These are phyloP conservation scores for Agriopis marginaria DNA, from an alignment of 2,888 invertebrate species.

Conservation along the genomic window DNA sequence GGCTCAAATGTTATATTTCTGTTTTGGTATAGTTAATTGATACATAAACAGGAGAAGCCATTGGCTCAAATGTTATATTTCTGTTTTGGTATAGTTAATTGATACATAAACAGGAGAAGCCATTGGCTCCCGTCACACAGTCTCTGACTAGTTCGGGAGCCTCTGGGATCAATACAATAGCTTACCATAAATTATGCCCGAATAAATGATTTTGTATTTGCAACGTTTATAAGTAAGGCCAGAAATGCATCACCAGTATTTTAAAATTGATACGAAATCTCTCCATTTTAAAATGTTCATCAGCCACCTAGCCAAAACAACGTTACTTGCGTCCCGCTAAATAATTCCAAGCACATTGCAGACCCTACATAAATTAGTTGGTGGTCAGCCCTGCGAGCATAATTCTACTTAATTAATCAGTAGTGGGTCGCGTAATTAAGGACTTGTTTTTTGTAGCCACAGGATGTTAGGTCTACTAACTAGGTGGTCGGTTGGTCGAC, in stretches of 20 bases:
- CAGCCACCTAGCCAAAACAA: slow-evolving; percentile 20
- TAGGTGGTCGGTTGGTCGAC: neutral
- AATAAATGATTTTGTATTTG: too few relatives aligned
- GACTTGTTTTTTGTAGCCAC: slow-evolving; percentile 36
- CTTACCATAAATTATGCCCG: too few relatives aligned
- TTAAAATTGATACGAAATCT: neutral
- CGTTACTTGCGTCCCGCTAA: slow-evolving; percentile 32
- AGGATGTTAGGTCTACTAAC: neutral
- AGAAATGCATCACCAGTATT: neutral
- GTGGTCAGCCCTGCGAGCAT: slow-evolving; percentile 43
- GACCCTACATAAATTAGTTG: slow-evolving; percentile 44
- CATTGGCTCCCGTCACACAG: too few relatives aligned
- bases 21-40: too few relatives aligned
- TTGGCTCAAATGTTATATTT: too few relatives aligned
- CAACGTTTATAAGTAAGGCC: too few relatives aligned
- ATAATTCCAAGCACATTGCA: slow-evolving; percentile 43
- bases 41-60: too few relatives aligned
- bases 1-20: too few relatives aligned
- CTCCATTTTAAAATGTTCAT: slow-evolving; percentile 17
- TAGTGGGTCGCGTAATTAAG: slow-evolving; percentile 41
- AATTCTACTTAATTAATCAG: slow-evolving; percentile 48
- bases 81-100: too few relatives aligned
- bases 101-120: too few relatives aligned
- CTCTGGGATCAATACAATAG: too few relatives aligned
- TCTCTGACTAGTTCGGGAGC: too few relatives aligned